Conservation (phyloP, 2,113 vertebrate genomes). For the Sapayoa aenigma region DNA sequence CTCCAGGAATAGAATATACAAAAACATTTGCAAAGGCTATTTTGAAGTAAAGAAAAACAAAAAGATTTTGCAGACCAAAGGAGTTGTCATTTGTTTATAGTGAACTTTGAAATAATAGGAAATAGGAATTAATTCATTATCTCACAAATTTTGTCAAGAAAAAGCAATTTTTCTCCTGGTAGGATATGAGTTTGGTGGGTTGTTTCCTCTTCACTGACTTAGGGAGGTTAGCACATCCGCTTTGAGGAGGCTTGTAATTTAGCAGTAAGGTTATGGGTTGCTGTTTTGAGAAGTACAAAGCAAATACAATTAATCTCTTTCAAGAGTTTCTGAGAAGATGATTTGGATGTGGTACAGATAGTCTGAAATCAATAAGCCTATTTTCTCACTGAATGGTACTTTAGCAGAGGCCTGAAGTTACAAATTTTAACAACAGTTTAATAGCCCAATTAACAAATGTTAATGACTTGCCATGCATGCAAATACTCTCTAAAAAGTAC, state of each 20-base stretch:
- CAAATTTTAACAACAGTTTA: background rate
- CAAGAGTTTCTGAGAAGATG: background rate
- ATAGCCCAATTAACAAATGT: background rate
- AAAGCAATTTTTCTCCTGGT: background rate
- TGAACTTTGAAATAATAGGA: background rate
- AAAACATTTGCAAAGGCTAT: background rate
- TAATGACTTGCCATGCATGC: background rate
- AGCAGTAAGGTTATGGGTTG: background rate
- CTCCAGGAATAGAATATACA: slow-evolving; percentile 31
- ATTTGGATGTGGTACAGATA: background rate
- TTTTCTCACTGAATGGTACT: background rate
- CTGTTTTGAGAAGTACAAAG: background rate
- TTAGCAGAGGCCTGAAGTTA: background rate
- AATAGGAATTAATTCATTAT: background rate
- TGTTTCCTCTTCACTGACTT: background rate
- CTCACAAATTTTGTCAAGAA: background rate
- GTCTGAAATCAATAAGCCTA: background rate
- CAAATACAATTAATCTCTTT: background rate
- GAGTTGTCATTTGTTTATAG: background rate
- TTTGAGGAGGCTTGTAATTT: background rate
- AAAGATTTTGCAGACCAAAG: background rate
- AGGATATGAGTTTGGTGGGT: background rate
- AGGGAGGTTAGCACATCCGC: background rate
- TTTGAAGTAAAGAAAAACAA: background rate
- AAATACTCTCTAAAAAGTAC: background rate